These are phyloP conservation scores for Phainopepla nitens DNA, from an alignment of 2,113 vertebrate genomes.

Conservation along the genomic window DNA sequence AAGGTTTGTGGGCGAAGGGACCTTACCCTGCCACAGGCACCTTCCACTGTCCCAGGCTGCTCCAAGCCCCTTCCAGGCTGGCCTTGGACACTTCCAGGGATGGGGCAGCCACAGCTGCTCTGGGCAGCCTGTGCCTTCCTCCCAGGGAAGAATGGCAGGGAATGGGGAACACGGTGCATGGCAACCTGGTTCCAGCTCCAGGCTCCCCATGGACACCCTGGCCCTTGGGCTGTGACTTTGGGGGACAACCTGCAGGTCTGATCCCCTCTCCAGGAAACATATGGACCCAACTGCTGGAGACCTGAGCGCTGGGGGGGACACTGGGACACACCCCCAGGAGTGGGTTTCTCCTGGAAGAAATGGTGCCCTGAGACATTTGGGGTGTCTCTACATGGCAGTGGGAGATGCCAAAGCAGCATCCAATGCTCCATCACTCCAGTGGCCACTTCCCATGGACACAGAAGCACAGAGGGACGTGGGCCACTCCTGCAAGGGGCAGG, in stretches of 20 bases:
- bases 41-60: rapidly evolving
- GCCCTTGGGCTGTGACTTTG: rapidly evolving
- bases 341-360: not conserved
- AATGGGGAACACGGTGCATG: rapidly evolving
- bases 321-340: rapidly evolving
- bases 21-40: too few relatives aligned
- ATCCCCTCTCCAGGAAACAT: not conserved
- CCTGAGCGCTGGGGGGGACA: not conserved
- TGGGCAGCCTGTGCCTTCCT: not conserved
- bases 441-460: not conserved
- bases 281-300: rapidly evolving
- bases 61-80: not conserved
- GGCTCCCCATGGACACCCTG: too few relatives aligned
- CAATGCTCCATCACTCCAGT: rapidly evolving
- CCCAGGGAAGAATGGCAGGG: not conserved
- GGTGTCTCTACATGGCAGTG: not conserved
- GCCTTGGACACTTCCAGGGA: not conserved
- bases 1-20: not conserved
- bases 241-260: not conserved
- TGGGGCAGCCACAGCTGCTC: not conserved
- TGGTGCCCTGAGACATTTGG: not conserved
- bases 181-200: not conserved
- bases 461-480: rapidly evolving
- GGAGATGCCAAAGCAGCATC: not conserved
- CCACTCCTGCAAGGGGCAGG: rapidly evolving